Evolutionary conservation across 2,113 vertebrate genomes (phyloP), one percentile per base, ranked within the genome.

Genomic region (Philantomba maxwellii): DNA sequence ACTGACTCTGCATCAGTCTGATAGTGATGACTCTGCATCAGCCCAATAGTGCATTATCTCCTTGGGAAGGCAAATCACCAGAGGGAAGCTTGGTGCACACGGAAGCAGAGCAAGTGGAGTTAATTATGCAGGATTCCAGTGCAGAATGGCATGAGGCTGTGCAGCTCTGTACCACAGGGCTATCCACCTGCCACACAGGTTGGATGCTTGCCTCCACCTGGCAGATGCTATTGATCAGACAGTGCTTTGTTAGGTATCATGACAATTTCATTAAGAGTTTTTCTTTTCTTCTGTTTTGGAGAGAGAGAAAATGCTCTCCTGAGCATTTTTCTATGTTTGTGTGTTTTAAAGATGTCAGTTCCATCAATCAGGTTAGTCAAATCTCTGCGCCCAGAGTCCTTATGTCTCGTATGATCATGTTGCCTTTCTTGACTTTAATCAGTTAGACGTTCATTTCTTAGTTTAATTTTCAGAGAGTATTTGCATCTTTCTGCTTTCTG

Each of bases 401-500:
- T 49, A 15, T 51, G 55, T 82, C 58, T 96, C 9, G 12, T 51
- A 75, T 93, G 53, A 81, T 89, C n/a, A 66, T 3, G 21, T 17
- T 25, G 15, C 30, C 64, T 96, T 47, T 86, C 90, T 88, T 77
- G 55, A 64, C 83, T 60, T 90, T 28, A 55, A 91, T 75, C 33
- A 45, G 26, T 83, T 77, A 73, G 47, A 28, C 21, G 45, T 62
- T 95, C 55, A 91, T 70, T 55, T 95, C 88, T 89, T n/a, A 51
- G 64, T 60, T 95, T 58, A 93, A 87, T 49, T 90, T 93, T 82
- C 60, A 85, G 85, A 78, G 33, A 33, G 21, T 26, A 33, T 28
- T 91, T 91, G 94, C 62, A 84, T 53, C 23, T 83, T 45, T 19
- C 70, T 94, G 82, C n/a, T 91, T 90, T 94, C 83, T 95, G 86